A percentile compares a stretch with the other conserved stretches of the same genome.
These are phyloP conservation scores for Agelaius tricolor DNA, from an alignment of 2,113 vertebrate genomes.

Conservation along the genomic window DNA sequence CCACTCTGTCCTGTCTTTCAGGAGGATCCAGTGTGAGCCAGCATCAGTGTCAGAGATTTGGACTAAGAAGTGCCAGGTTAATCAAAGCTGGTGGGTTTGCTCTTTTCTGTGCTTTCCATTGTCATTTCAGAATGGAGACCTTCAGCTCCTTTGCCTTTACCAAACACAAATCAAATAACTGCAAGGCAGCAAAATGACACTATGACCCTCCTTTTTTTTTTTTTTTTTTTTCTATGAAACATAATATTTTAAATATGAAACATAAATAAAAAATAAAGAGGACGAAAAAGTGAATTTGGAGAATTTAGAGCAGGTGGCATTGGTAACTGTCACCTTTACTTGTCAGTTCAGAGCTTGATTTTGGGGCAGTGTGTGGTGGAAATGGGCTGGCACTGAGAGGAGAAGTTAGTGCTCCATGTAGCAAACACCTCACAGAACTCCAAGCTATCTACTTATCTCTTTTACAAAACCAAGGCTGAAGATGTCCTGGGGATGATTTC, in stretches of 20 bases:
- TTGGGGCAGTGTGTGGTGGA: background rate
- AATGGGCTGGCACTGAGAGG: background rate
- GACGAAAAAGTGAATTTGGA: background rate
- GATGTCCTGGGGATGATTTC: background rate
- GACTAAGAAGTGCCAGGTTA: background rate
- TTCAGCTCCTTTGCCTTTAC: background rate
- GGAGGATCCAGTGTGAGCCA: background rate
- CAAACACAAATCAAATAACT: background rate
- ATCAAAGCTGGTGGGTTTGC: background rate
- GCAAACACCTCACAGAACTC: background rate
- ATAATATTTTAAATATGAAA: background rate
- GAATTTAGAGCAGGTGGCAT: background rate
- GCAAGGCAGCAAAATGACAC: background rate
- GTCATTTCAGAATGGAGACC: background rate
- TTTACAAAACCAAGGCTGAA: background rate
- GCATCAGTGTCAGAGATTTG: background rate
- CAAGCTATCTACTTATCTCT: background rate
- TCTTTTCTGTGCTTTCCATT: background rate
- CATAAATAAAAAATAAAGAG: background rate
- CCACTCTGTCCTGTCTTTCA: background rate
- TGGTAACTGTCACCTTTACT: background rate
- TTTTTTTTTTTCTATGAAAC: too few species aligned
- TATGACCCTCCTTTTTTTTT: rapidly evolving
- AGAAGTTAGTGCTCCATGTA: background rate
- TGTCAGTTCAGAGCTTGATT: background rate